Percentiles rank a stretch among this genome's conserved stretches.
phyloP scores from a whole-genome alignment of 2,797 vertebrate genomes.

The Petrocephalus sullivani region DNA sequence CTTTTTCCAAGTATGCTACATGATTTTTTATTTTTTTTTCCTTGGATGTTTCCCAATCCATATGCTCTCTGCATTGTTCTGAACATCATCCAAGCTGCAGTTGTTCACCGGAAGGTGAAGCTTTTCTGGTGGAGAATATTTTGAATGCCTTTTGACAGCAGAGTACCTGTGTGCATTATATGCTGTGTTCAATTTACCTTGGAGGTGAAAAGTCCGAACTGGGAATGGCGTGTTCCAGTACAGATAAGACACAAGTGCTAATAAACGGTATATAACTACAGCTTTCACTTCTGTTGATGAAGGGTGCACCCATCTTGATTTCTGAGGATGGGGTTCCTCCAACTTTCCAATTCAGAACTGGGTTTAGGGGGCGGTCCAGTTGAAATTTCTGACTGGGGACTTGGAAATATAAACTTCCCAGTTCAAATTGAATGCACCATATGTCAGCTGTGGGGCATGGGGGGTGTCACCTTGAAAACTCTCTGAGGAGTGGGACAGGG shows the following conservation, averaged over 20 bases:
- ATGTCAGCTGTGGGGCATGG: background rate
- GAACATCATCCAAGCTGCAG: background rate
- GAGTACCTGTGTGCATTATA: background rate
- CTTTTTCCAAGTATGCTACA: background rate
- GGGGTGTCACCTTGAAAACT: background rate
- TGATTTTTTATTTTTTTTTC: background rate
- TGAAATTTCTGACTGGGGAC: background rate
- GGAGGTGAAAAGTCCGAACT: background rate
- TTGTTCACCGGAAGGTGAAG: background rate
- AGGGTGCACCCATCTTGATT: background rate
- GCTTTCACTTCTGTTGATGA: background rate
- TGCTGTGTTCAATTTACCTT: background rate
- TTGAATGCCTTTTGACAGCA: background rate
- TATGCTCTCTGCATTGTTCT: background rate
- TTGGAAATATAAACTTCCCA: background rate
- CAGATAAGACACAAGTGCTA: background rate
- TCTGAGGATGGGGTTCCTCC: background rate
- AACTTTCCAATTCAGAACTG: background rate
- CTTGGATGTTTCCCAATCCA: background rate
- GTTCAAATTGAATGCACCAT: background rate
- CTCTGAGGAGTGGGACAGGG: background rate
- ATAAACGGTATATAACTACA: background rate
- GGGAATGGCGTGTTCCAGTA: background rate
- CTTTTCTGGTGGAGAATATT: background rate
- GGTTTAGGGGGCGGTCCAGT: background rate